Evolutionary conservation across 2,113 vertebrate species (phyloP), one percentile per base, ranked within the genome.

Genomic region (Vulpes ferrilata): DNA sequence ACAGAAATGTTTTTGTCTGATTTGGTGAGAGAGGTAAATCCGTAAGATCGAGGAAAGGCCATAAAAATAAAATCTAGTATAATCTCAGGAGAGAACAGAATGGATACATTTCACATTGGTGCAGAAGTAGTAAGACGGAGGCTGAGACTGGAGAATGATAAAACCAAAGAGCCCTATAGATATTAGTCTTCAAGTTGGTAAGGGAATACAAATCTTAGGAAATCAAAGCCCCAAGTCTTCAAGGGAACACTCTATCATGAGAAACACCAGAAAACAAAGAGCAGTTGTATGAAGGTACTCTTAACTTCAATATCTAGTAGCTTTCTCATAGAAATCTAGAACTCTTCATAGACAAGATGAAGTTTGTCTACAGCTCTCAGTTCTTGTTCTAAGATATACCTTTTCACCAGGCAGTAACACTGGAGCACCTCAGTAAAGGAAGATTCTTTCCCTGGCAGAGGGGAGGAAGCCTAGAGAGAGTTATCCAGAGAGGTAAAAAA

Each of bases 51-150:
- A 87, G 67, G 12, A 87, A 57, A 86, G 55, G 79, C 43, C 22
- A 16, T 74, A 57, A 30, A 25, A 89, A 84, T 27, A 15, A 90
- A 69, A 53, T 16, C 83, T 81, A 76, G 43, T 69, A 69, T 71
- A 82, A 60, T 88, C 79, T 69, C 88, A 69, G 15, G 59, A 90
- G 65, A 48, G 19, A 85, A 69, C 13, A 87, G 35, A 91, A 87
- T 86, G 79, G 38, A 84, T 69, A 69, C 19, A 85, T 76, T 95
- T 94, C 38, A 55, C 51, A 89, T 1, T 89, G 64, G 23, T 93
- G 48, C 30, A 88, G 13, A 74, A n/a, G 71, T 55, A 10, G 4
- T 90, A 76, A 62, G 6, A 35, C 11, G 27, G 27, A 78, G 35
- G 10, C 15, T 83, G 76, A 93, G 59, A 90, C 60, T 84, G 3